Percentiles rank a stretch among this genome's conserved stretches.
phyloP scores from a whole-genome alignment of 1,140 invertebrate genomes.

The Cyphomyrmex costatus region DNA sequence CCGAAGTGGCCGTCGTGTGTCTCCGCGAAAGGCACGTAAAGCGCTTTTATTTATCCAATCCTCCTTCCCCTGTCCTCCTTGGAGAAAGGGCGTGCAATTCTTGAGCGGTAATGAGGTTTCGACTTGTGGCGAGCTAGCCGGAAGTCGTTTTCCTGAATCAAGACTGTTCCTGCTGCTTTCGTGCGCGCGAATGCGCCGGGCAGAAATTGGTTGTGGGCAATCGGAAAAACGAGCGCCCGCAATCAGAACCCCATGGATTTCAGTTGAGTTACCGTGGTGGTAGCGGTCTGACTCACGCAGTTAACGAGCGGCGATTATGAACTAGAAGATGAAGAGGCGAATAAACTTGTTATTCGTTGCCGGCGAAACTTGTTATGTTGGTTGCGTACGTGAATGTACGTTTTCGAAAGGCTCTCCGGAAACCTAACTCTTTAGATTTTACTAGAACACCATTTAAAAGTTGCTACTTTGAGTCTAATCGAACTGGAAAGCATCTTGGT shows the following conservation, averaged over 20 bases:
- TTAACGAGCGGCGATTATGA: conserved; percentile 57
- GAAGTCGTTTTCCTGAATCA: conserved; percentile 60
- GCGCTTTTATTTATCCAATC: conserved; percentile 52
- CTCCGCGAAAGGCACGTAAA: conserved; percentile 34
- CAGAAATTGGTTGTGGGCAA: conserved; percentile 56
- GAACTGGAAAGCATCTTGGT: no score
- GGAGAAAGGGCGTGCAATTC: conserved; percentile 6
- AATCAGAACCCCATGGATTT: conserved; percentile 42
- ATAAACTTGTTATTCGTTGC: conserved; percentile 46
- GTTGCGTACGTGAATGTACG: neutral
- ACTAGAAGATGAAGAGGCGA: conserved; percentile 20
- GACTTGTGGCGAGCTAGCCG: conserved; percentile 38
- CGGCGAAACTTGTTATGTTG: conserved; percentile 21
- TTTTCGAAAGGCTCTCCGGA: neutral
- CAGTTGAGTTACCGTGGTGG: neutral
- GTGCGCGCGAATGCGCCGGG: neutral
- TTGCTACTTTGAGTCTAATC: no score
- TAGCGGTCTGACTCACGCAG: neutral
- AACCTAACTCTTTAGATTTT: neutral
- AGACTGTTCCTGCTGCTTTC: conserved; percentile 14
- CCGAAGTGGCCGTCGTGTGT: conserved; percentile 24
- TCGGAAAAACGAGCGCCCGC: conserved; percentile 51
- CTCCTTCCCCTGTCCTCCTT: neutral
- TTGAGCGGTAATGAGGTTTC: conserved; percentile 61
- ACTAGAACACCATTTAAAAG: no score